Evolutionary conservation across 1,140 invertebrate genomes (phyloP).

Genomic region (Bombus sibiricus): DNA sequence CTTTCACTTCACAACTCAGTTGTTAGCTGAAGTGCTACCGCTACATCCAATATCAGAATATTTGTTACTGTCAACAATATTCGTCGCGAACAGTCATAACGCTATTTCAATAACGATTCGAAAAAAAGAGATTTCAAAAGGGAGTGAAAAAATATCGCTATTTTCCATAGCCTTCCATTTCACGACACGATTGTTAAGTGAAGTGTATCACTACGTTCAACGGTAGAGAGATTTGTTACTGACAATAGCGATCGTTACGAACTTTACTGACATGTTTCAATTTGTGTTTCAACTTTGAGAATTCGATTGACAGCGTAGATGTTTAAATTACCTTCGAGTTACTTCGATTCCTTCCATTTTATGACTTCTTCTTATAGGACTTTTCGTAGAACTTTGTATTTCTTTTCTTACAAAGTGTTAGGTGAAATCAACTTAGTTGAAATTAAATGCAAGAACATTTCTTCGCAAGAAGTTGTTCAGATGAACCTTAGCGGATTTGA

Average conservation of each 20-base stretch:
- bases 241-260: slow-evolving; percentile 17
- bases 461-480: too few species aligned
- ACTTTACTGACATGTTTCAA: background rate
- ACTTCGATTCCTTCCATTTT: background rate
- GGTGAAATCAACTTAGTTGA: background rate
- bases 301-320: background rate
- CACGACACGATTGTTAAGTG: background rate
- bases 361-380: background rate
- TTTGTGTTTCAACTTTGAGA: background rate
- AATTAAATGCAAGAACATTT: too few species aligned
- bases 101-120: background rate
- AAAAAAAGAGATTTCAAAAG: background rate
- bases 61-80: slow-evolving; percentile 28
- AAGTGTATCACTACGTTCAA: slow-evolving; percentile 4
- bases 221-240: slow-evolving; percentile 5
- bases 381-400: background rate
- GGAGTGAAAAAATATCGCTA: background rate
- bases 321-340: background rate
- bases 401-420: too few species aligned
- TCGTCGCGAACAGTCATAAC: background rate
- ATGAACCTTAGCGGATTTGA: too few species aligned
- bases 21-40: background rate
- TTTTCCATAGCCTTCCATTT: slow-evolving; percentile 15
- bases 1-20: slow-evolving; percentile 1
- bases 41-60: slow-evolving; percentile 8